Evolutionary conservation across 1,140 invertebrate species (phyloP), one percentile per base, ranked within the genome.

Genomic region (Drosophila equinoxialis): DNA sequence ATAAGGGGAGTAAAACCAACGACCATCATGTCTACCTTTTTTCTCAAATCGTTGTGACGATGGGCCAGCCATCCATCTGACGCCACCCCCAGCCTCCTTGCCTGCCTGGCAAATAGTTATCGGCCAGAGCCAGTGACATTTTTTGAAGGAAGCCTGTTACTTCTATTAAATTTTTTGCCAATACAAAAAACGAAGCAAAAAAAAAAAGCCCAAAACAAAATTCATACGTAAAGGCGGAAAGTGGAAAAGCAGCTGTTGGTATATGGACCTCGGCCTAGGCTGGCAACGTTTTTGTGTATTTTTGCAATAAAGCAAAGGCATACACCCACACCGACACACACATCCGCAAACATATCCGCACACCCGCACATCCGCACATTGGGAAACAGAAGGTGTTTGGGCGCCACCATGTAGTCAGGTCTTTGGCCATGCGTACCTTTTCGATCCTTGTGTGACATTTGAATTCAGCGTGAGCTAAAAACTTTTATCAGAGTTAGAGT

Each of bases 381-480:
- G n/a, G 4, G 37, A 13, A 13, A 39, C 11, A 5, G 6, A 10
- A 6, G 20, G 51, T 1, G 39, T 8, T 30, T n/a, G 11, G 33
- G 54, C 26, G 26, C 26, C 26, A 54, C 45, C 45, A 33, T 23
- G 26, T 14, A 8, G 7, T 69, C 68, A 6, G 10, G 10, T 69
- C 68, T 69, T 84, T 77, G 73, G 84, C 83, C 84, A 87, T 89
- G 83, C 83, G 80, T 87, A 87, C 83, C 83, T 89, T 59, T 87
- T 87, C 83, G 83, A 87, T 87, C 83, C 83, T 87, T 87, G 83
- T 87, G 83, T 87, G 84, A 87, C 84, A 87, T 87, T 87, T 87
- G 83, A 87, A 87, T 89, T 87, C 83, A 58, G 59, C 71, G 69
- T 87, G 84, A 58, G 59, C 69, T 6, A 30, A 66, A 70, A 72